Percentiles rank a stretch among this genome's conserved stretches.
These are phyloP conservation scores for Crocuta crocuta DNA, from an alignment of 2,113 vertebrate genomes.

Conservation along the genomic window DNA sequence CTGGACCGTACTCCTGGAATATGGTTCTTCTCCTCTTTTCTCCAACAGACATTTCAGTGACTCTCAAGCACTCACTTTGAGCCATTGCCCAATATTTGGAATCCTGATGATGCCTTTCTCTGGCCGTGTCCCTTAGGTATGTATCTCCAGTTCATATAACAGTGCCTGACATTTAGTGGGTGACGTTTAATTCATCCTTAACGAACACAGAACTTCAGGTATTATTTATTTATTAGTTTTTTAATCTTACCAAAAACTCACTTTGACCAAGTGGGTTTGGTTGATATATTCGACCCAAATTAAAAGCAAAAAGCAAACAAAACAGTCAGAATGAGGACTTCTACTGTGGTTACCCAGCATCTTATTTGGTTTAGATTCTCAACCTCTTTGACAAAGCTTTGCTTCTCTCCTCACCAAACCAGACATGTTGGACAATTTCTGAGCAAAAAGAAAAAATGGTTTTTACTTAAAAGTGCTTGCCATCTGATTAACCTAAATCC, in stretches of 20 bases:
- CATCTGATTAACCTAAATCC: not conserved
- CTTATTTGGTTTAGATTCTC: not conserved
- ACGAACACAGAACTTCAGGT: not conserved
- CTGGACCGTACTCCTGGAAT: not conserved
- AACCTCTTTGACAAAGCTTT: not conserved
- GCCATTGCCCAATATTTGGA: not conserved
- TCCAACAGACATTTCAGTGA: not conserved
- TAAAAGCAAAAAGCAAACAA: not conserved
- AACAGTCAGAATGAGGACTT: not conserved
- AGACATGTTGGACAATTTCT: not conserved
- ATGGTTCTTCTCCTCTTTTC: not conserved
- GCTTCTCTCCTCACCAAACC: not conserved
- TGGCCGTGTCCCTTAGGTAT: not conserved
- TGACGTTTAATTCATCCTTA: not conserved
- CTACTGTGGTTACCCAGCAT: not conserved
- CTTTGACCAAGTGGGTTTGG: not conserved
- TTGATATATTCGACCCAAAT: not conserved
- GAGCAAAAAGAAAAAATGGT: not conserved
- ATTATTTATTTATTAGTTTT: not conserved
- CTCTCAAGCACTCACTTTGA: not conserved
- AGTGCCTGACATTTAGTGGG: not conserved
- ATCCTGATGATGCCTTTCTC: not conserved
- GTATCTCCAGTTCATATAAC: not conserved
- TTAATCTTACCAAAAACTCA: not conserved
- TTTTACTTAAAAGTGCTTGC: not conserved